These are phyloP conservation scores for Eunapius fragilis DNA, from an alignment of 37 sponge, comb jelly and placozoan genomes.

Conservation along the genomic window DNA sequence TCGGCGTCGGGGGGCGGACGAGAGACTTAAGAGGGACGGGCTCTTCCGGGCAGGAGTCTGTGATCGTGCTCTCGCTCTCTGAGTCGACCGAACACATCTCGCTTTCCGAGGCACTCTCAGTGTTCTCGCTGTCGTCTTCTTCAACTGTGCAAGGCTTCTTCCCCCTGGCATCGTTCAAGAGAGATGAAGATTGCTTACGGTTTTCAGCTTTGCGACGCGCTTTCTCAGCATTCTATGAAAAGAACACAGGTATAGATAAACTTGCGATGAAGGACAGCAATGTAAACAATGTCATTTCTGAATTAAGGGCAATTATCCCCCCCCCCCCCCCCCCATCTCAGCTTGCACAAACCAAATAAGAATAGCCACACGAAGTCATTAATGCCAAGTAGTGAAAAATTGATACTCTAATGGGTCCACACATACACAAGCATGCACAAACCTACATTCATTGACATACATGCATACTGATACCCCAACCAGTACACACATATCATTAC, in stretches of 20 bases:
- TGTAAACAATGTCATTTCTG: not conserved
- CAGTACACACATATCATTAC: too few relatives aligned
- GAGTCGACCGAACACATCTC: conserved; percentile 28
- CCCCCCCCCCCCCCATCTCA: not conserved
- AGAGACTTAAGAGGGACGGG: not conserved
- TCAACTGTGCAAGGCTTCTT: conserved; percentile 16
- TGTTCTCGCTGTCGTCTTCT: conserved; percentile 45
- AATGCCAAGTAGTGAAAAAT: too few relatives aligned
- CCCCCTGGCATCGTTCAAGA: conserved; percentile 11
- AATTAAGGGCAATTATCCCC: not conserved
- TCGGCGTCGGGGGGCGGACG: not conserved
- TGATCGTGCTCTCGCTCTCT: conserved; percentile 56
- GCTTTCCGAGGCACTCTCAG: conserved; percentile 37
- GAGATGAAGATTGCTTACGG: conserved; percentile 22
- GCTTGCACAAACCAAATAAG: too few relatives aligned
- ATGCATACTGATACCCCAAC: too few relatives aligned
- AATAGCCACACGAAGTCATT: too few relatives aligned
- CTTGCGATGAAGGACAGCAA: not conserved
- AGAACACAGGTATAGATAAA: not conserved
- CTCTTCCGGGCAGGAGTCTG: conserved; percentile 64
- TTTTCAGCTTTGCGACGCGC: conserved; percentile 45
- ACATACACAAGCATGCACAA: too few relatives aligned
- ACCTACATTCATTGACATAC: too few relatives aligned
- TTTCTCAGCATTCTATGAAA: conserved; percentile 70
- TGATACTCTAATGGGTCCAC: too few relatives aligned